phyloP scores from a whole-genome alignment of 2,888 invertebrate species.

The Unio pictorum region DNA sequence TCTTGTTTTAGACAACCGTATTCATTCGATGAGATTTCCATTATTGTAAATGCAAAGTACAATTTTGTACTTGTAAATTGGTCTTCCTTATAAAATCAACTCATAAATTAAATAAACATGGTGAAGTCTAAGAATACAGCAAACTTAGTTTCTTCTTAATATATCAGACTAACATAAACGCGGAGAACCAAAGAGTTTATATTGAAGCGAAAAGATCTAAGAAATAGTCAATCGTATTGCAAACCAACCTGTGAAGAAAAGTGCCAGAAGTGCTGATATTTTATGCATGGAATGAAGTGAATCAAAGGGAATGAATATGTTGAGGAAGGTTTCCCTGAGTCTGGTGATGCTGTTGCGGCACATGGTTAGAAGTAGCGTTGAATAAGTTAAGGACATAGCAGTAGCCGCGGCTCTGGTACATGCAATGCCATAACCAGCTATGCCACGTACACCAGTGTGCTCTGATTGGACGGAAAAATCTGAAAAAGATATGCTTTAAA shows the following conservation, averaged over 20 bases:
- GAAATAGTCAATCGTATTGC: too few species aligned
- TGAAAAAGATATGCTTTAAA: constrained; percentile 37
- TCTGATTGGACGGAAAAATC: constrained; percentile 77
- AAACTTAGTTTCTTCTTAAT: too few species aligned
- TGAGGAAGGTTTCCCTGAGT: constrained; percentile 75
- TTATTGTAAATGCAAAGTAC: too few species aligned
- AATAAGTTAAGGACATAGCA: constrained; percentile 77
- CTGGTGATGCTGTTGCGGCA: constrained; percentile 76
- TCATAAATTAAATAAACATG: too few species aligned
- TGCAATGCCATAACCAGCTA: constrained; percentile 77
- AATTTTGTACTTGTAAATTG: too few species aligned
- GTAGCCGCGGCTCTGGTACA: constrained; percentile 78
- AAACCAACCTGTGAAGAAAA: constrained; percentile 74
- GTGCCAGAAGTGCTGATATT: constrained; percentile 75
- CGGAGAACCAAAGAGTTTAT: too few species aligned
- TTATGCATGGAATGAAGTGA: constrained; percentile 76
- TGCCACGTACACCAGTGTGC: constrained; percentile 75
- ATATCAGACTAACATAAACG: too few species aligned
- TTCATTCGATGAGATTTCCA: too few species aligned
- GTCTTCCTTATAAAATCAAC: too few species aligned
- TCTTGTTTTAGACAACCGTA: background rate
- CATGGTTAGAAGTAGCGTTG: constrained; percentile 77
- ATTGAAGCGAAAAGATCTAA: too few species aligned
- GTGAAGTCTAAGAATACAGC: too few species aligned
- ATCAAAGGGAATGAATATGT: constrained; percentile 77